Percentiles rank a stretch among this genome's conserved stretches.
Evolutionary conservation across 2,888 invertebrate genomes (phyloP).

Genomic region (Phlogophora meticulosa): DNA sequence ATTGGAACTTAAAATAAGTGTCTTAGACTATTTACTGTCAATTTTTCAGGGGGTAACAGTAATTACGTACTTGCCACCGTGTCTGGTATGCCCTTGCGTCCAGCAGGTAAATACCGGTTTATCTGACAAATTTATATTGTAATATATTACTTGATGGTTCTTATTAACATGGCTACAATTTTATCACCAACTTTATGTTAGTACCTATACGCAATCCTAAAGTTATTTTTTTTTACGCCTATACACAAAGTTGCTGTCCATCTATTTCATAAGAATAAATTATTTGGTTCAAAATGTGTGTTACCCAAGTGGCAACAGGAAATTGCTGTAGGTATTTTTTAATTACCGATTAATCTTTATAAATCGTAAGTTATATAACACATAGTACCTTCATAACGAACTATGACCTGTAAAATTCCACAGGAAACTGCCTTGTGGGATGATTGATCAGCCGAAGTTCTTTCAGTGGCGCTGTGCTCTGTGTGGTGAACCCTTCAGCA

Average conservation of each 20-base stretch:
- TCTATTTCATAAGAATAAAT: constrained; percentile 26
- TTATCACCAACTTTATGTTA: not conserved
- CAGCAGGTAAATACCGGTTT: constrained; percentile 5
- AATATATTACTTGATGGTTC: not conserved
- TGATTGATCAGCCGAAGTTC: too few species aligned
- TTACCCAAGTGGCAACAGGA: not conserved
- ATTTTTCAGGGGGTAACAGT: too few species aligned
- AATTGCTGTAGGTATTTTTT: constrained; percentile 8
- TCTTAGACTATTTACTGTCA: too few species aligned
- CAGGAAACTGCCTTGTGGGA: not conserved
- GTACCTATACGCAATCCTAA: not conserved
- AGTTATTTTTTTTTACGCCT: not conserved
- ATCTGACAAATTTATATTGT: constrained; percentile 17
- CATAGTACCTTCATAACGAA: not conserved
- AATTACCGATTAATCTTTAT: constrained; percentile 21
- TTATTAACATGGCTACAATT: not conserved
- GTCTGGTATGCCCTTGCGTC: too few species aligned
- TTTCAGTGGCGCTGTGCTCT: too few species aligned
- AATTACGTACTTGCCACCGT: too few species aligned
- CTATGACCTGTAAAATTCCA: constrained; percentile 6
- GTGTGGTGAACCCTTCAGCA: too few species aligned
- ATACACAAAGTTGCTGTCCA: not conserved
- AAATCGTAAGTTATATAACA: constrained; percentile 6
- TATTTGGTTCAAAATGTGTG: not conserved
- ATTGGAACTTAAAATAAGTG: too few species aligned